Evolutionary conservation across 2,113 vertebrate species (phyloP).

Genomic region (Halichoerus grypus): DNA sequence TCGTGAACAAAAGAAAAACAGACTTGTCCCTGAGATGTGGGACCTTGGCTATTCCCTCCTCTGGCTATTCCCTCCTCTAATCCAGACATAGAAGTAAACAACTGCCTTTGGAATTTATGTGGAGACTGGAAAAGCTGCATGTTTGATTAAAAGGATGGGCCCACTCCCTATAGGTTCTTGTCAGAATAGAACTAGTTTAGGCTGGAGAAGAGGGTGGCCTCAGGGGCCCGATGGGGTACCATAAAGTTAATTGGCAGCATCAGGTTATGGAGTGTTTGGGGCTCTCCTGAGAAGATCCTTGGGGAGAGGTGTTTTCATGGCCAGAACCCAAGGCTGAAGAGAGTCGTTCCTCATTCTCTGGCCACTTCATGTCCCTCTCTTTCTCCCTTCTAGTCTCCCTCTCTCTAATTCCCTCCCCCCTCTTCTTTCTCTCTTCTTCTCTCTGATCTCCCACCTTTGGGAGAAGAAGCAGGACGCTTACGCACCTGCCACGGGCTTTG

Average conservation of each 20-base stretch:
- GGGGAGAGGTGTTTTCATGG: neutral
- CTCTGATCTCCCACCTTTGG: neutral
- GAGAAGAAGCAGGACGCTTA: neutral
- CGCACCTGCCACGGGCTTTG: neutral
- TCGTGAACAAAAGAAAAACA: neutral
- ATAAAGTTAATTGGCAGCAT: neutral
- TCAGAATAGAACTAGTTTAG: neutral
- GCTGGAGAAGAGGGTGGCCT: neutral
- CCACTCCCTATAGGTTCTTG: neutral
- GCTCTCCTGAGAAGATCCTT: neutral
- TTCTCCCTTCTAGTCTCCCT: neutral
- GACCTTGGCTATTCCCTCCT: neutral
- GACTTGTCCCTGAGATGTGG: neutral
- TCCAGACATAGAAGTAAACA: neutral
- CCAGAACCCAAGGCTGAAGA: neutral
- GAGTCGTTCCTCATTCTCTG: neutral
- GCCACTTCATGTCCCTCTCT: neutral
- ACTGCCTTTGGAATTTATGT: neutral
- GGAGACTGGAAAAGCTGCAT: neutral
- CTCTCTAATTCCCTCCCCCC: neutral
- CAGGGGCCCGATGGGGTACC: neutral
- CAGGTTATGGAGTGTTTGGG: neutral
- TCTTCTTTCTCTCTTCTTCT: neutral
- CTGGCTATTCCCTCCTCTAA: neutral
- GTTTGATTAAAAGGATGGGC: neutral